Evolutionary conservation across 2,888 invertebrate species (phyloP), one percentile per base, ranked within the genome.

Genomic region (Gymnosoma rotundatum): DNA sequence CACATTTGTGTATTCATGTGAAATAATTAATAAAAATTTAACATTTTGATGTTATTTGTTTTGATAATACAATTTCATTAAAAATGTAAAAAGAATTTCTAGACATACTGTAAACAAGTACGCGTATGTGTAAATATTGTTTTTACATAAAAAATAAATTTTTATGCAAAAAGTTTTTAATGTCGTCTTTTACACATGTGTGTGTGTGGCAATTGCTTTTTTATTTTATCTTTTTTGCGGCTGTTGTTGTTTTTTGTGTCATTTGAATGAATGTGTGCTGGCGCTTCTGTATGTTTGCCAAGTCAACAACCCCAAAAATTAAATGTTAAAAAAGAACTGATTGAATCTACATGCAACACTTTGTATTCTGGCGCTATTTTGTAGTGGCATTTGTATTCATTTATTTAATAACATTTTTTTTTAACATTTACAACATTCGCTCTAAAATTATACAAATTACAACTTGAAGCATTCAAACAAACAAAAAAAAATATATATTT

Each of bases 281-380:
- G 50, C 42, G 52, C 48, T 63, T 56, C 32, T 73, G 72, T 76
- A 67, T 67, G n/a, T 74, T 78, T 83, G 50, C 64, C 79, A 73
- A 85, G 79, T 80, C 83, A 83, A 83, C 82, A 85, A 83, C 83
- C 83, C 64, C 73, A 32, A 79, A 70, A 78, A 67, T 60, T 32
- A 58, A 70, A 58, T 64, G 58, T 73, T 64, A 70, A 70, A n/a
- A 70, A 73, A 78, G 60, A 79, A 79, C 64, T 78, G 81, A 84
- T 81, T 84, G 81, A 84, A 84, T 84, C 78, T 56, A 61, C 73
- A 79, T 78, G 84, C 78, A 67, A 81, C 66, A 76, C 67, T 72
- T 66, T 78, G 73, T 74, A 50, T 69, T 64, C 48, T 63, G 81
- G 16, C 52, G 58, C 63, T 74, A 52, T 78, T 64, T 64, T 74